Percentiles rank a stretch among this genome's conserved stretches.
Conservation (phyloP, 2,113 vertebrate genomes). For the Elephas maximus region DNA sequence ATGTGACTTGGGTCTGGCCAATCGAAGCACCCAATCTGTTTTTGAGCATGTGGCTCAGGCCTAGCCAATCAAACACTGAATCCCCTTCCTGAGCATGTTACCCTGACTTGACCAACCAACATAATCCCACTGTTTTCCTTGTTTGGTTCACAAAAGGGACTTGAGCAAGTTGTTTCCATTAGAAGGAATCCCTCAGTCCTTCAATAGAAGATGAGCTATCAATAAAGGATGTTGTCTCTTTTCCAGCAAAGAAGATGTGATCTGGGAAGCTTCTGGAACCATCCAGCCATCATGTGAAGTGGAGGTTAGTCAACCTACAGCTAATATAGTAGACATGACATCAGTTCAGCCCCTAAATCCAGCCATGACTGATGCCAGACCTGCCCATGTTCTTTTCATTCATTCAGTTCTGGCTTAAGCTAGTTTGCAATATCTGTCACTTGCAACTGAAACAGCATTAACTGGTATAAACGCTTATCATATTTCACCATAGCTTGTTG, state of each 20-base stretch:
- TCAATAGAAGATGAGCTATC: not conserved
- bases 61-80: not conserved
- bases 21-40: not conserved
- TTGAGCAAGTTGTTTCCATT: not conserved
- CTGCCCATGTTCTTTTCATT: not conserved
- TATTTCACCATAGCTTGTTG: not conserved
- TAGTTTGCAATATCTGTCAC: not conserved
- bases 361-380: not conserved
- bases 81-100: not conserved
- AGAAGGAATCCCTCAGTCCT: not conserved
- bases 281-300: not conserved
- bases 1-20: not conserved
- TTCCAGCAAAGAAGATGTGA: not conserved
- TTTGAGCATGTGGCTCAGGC: not conserved
- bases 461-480: not conserved
- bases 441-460: not conserved
- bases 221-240: not conserved
- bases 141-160: not conserved
- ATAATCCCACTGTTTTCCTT: not conserved
- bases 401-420: constrained; percentile 3
- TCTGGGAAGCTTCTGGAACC: not conserved
- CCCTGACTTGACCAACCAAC: not conserved
- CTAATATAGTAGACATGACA: not conserved
- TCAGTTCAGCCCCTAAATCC: not conserved
- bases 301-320: not conserved